Percentiles rank a stretch among this genome's conserved stretches.
These are phyloP conservation scores for Chloroceryle amazona DNA, from an alignment of 2,797 vertebrate species.

Conservation along the genomic window DNA sequence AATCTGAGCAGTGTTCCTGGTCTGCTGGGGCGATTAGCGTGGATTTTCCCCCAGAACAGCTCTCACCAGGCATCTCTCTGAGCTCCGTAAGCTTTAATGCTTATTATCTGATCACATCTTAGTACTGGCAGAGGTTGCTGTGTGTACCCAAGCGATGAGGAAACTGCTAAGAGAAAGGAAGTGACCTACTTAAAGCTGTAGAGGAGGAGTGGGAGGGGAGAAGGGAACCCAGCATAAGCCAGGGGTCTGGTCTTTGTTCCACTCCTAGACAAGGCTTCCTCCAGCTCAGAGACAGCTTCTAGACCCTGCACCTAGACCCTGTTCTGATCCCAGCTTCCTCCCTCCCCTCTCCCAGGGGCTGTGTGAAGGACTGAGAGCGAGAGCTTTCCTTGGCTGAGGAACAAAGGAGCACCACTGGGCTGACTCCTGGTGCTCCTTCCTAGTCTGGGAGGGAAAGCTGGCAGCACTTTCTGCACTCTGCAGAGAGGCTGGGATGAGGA, in stretches of 20 bases:
- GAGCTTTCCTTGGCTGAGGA: background rate
- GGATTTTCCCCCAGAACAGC: background rate
- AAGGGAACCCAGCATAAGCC: background rate
- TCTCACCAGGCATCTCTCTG: background rate
- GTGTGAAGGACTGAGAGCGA: background rate
- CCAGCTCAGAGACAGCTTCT: background rate
- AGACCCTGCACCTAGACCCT: background rate
- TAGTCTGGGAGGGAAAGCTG: background rate
- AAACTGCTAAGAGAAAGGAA: slow-evolving; percentile 29
- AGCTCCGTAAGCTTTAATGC: background rate
- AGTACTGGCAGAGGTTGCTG: background rate
- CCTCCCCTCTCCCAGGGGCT: background rate
- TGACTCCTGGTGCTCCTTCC: background rate
- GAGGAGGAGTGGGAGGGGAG: background rate
- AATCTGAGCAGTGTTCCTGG: background rate
- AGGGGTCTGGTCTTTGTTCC: background rate
- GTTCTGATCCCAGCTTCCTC: background rate
- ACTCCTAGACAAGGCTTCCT: background rate
- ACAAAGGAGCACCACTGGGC: background rate
- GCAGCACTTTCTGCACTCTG: background rate
- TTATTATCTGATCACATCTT: slow-evolving; percentile 2
- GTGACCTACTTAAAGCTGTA: background rate
- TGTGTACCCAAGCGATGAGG: background rate
- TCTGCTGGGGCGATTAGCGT: background rate
- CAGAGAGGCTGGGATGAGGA: background rate